Evolutionary conservation across 2,113 vertebrate species (phyloP).

Genomic region (Hucho hucho): DNA sequence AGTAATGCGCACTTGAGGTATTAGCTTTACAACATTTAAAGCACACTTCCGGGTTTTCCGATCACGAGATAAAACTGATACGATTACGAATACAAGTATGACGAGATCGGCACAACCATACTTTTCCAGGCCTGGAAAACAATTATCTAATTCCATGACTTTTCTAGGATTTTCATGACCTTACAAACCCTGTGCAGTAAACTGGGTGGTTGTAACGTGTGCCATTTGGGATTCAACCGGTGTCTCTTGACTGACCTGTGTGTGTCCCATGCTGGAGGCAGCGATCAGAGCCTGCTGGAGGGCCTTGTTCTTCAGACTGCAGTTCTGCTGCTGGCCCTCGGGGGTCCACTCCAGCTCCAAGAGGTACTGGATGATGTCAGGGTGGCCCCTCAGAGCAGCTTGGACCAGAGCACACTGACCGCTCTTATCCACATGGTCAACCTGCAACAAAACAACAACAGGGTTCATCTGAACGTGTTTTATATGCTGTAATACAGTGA

Average conservation of each 20-base stretch:
- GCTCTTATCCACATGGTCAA: slow-evolving; percentile 90
- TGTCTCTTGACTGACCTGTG: slow-evolving; percentile 72
- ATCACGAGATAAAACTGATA: too few relatives aligned
- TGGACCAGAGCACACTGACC: slow-evolving; percentile 94
- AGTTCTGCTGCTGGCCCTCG: slow-evolving; percentile 73
- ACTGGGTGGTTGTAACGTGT: slow-evolving; percentile 4
- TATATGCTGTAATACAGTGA: not conserved
- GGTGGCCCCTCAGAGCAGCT: slow-evolving; percentile 87
- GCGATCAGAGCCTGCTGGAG: slow-evolving; percentile 92
- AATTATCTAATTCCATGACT: too few relatives aligned
- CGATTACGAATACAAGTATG: too few relatives aligned
- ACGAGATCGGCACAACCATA: too few relatives aligned
- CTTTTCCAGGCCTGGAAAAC: too few relatives aligned
- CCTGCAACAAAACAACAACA: slow-evolving; percentile 65
- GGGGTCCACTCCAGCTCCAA: slow-evolving; percentile 80
- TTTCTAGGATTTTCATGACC: too few relatives aligned
- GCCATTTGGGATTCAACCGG: slow-evolving; percentile 15
- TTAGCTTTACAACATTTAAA: too few relatives aligned
- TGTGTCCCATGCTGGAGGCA: slow-evolving; percentile 95
- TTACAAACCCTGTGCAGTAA: not conserved
- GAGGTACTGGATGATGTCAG: slow-evolving; percentile 83
- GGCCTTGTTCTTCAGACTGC: slow-evolving; percentile 79
- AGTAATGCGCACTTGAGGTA: too few relatives aligned
- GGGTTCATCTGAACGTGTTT: not conserved
- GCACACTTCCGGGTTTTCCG: too few relatives aligned